These are phyloP conservation scores for Alethe castanea DNA, from an alignment of 2,113 vertebrate species.

Conservation along the genomic window DNA sequence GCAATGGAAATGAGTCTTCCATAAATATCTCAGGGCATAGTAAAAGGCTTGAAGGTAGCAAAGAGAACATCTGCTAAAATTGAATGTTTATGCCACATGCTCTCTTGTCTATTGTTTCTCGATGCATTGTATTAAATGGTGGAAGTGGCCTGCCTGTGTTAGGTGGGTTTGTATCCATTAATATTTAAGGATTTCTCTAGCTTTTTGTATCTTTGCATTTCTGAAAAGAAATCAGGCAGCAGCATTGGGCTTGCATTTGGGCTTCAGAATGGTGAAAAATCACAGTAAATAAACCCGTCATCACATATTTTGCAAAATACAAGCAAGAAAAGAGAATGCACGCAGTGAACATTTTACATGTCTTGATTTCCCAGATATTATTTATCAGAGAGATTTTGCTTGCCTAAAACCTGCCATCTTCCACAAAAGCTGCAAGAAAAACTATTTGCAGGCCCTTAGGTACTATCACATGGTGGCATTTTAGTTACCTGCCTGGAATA, in stretches of 20 bases:
- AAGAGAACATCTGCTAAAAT: background rate
- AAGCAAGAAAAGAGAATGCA: background rate
- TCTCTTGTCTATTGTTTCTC: background rate
- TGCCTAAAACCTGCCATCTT: background rate
- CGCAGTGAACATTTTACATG: background rate
- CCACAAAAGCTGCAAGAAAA: background rate
- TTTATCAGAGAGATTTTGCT: background rate
- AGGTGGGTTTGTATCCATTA: background rate
- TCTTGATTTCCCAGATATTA: background rate
- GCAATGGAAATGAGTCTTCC: background rate
- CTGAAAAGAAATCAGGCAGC: background rate
- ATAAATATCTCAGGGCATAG: constrained; percentile 1
- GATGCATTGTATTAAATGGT: background rate
- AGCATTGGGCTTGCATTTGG: background rate
- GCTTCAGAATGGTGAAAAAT: background rate
- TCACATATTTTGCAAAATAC: background rate
- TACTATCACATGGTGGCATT: background rate
- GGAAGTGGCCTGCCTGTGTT: background rate
- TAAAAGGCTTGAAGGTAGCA: background rate
- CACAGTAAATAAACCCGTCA: background rate
- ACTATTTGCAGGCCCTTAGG: background rate
- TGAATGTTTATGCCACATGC: background rate
- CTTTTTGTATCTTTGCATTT: background rate
- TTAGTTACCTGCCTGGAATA: constrained; percentile 6
- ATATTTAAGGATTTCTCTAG: background rate